Percentiles rank a stretch among this genome's conserved stretches.
Conservation (phyloP, 2,888 invertebrate genomes). For the Frankliniella fusca region DNA sequence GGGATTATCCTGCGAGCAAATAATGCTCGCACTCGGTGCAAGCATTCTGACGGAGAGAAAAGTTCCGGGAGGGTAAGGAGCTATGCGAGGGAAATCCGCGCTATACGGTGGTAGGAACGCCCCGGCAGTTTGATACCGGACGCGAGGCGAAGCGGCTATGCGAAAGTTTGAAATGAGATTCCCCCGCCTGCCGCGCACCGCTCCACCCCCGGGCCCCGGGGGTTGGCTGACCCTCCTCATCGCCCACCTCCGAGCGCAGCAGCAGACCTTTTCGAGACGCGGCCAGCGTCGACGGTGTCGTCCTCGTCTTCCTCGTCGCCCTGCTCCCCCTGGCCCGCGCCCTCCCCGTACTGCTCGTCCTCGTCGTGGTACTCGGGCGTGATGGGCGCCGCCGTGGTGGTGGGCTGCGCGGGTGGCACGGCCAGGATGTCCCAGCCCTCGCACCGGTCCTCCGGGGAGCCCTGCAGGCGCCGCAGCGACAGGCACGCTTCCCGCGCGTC, state of each 20-base stretch:
- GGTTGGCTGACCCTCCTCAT: background rate
- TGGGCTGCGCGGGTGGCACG: background rate
- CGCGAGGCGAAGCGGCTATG: background rate
- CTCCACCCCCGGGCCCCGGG: background rate
- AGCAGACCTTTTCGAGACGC: background rate
- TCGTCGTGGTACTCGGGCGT: background rate
- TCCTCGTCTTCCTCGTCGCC: background rate
- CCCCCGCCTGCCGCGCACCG: background rate
- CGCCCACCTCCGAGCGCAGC: background rate
- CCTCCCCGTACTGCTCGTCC: background rate
- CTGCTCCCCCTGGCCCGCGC: background rate
- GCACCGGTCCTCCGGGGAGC: background rate
- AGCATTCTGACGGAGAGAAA: no score
- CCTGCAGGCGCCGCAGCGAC: background rate
- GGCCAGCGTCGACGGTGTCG: background rate
- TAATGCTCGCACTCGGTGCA: no score
- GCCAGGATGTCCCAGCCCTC: background rate
- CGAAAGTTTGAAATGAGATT: slow-evolving; percentile 2
- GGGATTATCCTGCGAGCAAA: no score
- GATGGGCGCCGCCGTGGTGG: slow-evolving; percentile 17
- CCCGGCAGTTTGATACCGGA: background rate
- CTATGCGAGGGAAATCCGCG: no score
- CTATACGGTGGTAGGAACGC: no score
- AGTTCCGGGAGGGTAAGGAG: no score
- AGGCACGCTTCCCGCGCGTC: slow-evolving; percentile 1